Conservation (phyloP, 2,113 vertebrate species). For the Stigmatopora nigra region DNA sequence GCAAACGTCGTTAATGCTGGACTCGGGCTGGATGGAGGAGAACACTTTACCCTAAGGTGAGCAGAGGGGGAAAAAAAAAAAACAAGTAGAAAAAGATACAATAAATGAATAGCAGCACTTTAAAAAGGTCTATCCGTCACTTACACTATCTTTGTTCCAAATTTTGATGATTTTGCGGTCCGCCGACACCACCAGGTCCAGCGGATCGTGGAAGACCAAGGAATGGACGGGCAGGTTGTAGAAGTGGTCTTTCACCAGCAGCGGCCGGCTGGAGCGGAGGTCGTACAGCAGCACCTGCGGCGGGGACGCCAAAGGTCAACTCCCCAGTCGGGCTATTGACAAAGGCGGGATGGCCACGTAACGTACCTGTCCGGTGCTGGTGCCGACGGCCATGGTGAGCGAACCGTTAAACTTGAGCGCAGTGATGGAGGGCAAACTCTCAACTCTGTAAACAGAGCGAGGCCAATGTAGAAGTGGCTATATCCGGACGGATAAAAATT, state of each 20-base stretch:
- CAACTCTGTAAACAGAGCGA: conserved; percentile 71
- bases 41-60: conserved; percentile 85
- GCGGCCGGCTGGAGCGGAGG: conserved; percentile 83
- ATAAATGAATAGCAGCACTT: too few relatives aligned
- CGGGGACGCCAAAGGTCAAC: not conserved
- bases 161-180: conserved; percentile 95
- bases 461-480: not conserved
- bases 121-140: conserved; percentile 26
- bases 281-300: conserved; percentile 88
- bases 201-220: conserved; percentile 78
- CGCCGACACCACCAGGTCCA: conserved; percentile 87
- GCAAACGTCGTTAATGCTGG: conserved; percentile 88
- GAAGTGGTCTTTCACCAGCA: conserved; percentile 91
- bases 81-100: too few relatives aligned
- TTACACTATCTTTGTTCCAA: conserved; percentile 90
- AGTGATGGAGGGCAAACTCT: conserved; percentile 81
- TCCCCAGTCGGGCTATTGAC: too few relatives aligned
- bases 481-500: too few relatives aligned
- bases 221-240: conserved; percentile 91
- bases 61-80: conserved; percentile 12
- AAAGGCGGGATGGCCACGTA: not conserved
- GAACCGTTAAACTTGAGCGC: conserved; percentile 85
- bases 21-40: conserved; percentile 85
- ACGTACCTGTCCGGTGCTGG: conserved; percentile 89
- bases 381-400: conserved; percentile 88